A percentile compares a stretch with the other conserved stretches of the same genome.
Evolutionary conservation across 1,140 invertebrate genomes (phyloP).

Genomic region (Phocides pigmalion): DNA sequence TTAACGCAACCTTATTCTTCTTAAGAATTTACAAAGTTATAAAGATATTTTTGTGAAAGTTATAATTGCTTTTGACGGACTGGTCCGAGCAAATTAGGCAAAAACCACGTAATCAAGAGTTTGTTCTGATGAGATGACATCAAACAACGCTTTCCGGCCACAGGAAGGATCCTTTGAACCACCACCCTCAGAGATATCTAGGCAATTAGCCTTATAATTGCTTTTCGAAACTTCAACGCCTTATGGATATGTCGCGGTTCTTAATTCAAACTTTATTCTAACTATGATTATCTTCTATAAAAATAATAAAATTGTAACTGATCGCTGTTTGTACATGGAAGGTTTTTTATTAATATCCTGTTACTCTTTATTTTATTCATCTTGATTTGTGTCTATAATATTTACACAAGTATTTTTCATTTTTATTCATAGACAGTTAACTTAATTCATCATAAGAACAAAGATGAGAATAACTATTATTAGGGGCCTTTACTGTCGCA

Average conservation of each 20-base stretch:
- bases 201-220: constrained; percentile 14
- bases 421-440: too few relatives aligned
- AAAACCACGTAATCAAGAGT: constrained; percentile 9
- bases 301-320: too few relatives aligned
- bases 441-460: too few relatives aligned
- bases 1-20: neutral
- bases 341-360: too few relatives aligned
- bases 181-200: neutral
- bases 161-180: constrained; percentile 8
- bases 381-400: too few relatives aligned
- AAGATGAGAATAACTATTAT: too few relatives aligned
- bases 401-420: too few relatives aligned
- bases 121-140: neutral
- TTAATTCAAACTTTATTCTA: too few relatives aligned
- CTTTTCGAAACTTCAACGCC: constrained; percentile 15
- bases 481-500: too few relatives aligned
- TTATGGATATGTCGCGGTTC: neutral
- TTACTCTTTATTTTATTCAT: too few relatives aligned
- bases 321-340: too few relatives aligned
- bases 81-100: neutral
- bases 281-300: too few relatives aligned
- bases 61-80: neutral
- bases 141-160: constrained; percentile 3
- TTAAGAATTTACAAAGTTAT: neutral
- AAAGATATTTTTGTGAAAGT: neutral